Evolutionary conservation across 2,888 invertebrate genomes (phyloP).

Genomic region (Aporophyla lueneburgensis): DNA sequence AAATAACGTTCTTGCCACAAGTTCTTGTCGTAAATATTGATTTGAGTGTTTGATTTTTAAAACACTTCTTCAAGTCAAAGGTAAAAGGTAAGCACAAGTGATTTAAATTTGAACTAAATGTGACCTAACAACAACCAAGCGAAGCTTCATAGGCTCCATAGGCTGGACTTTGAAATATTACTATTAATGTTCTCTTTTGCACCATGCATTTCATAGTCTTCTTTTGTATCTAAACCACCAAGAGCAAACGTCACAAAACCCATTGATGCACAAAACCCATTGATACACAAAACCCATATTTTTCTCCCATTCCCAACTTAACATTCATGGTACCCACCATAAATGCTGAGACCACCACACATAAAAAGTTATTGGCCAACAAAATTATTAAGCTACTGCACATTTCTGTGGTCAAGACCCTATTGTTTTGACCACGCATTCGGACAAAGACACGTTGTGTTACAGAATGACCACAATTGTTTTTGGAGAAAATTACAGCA

Average conservation of each 20-base stretch:
- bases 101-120: too few species aligned
- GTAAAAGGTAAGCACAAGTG: too few species aligned
- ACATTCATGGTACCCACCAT: constrained; percentile 11
- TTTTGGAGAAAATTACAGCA: constrained; percentile 63
- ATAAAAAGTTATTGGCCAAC: constrained; percentile 67
- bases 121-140: too few species aligned
- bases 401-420: constrained; percentile 64
- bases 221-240: not conserved
- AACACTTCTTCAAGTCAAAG: too few species aligned
- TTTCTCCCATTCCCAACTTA: constrained; percentile 26
- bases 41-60: too few species aligned
- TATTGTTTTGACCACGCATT: constrained; percentile 66
- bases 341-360: constrained; percentile 38
- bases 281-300: constrained; percentile 30
- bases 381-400: constrained; percentile 69
- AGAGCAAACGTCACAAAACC: not conserved
- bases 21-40: too few species aligned
- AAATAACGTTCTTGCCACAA: too few species aligned
- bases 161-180: too few species aligned
- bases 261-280: constrained; percentile 3
- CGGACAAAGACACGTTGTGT: constrained; percentile 62
- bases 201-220: not conserved
- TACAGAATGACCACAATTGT: constrained; percentile 62
- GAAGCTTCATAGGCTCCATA: too few species aligned
- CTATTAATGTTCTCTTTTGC: too few species aligned